Evolutionary conservation across 2,797 vertebrate species (phyloP).

Genomic region (Oreonectes daqikongensis): DNA sequence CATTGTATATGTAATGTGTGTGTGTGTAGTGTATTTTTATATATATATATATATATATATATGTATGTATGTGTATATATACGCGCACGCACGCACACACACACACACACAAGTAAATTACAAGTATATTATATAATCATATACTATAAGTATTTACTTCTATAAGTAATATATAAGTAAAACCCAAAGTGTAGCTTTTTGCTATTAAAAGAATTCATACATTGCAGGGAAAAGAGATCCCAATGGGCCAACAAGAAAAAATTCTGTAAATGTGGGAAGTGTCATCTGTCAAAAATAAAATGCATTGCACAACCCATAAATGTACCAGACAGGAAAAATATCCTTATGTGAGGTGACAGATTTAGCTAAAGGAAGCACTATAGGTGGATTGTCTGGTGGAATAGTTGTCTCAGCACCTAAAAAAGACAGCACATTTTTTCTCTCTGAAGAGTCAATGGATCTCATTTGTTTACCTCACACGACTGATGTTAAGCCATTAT

Average conservation of each 20-base stretch:
- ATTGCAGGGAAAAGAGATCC: too few relatives aligned
- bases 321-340: conserved; percentile 28
- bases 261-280: conserved; percentile 32
- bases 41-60: too few relatives aligned
- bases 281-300: conserved; percentile 28
- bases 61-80: too few relatives aligned
- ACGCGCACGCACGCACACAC: too few relatives aligned
- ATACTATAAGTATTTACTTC: too few relatives aligned
- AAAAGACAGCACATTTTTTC: conserved; percentile 1
- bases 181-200: too few relatives aligned
- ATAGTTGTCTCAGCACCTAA: conserved; percentile 10
- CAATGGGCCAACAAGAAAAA: neutral
- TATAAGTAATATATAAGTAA: too few relatives aligned
- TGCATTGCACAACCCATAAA: conserved; percentile 30
- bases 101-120: too few relatives aligned
- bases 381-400: conserved; percentile 26
- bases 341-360: conserved; percentile 8
- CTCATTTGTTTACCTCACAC: conserved; percentile 23
- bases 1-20: too few relatives aligned
- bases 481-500: conserved; percentile 17
- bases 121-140: too few relatives aligned
- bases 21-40: too few relatives aligned
- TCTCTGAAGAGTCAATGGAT: neutral
- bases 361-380: conserved; percentile 31
- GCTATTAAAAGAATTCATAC: neutral